Percentiles rank a stretch among this genome's conserved stretches.
phyloP scores from a whole-genome alignment of 2,888 invertebrate species.

The Clusia tigrina region DNA sequence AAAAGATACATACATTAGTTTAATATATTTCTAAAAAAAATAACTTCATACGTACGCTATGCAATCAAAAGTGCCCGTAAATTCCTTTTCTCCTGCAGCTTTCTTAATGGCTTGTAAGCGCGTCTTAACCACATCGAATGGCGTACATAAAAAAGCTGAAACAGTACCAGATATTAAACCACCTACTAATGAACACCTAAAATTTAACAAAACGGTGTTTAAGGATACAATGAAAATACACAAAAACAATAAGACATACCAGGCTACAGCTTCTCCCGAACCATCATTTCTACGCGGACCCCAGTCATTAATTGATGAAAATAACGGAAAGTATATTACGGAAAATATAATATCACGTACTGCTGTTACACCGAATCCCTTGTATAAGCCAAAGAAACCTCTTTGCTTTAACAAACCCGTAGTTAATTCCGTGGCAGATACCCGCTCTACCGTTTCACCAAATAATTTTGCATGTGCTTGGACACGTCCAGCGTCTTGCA shows the following conservation, averaged over 20 bases:
- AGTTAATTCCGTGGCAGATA: conserved; percentile 83
- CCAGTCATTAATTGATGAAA: conserved; percentile 89
- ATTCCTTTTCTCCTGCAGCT: conserved; percentile 84
- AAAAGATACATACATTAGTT: conserved; percentile 14
- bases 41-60: conserved; percentile 88
- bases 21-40: neutral
- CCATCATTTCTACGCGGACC: conserved; percentile 79
- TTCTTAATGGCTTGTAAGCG: conserved; percentile 92
- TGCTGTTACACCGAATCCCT: conserved; percentile 92
- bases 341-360: conserved; percentile 95
- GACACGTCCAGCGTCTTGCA: conserved; percentile 95
- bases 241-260: conserved; percentile 60
- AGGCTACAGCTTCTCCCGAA: conserved; percentile 79
- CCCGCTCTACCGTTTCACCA: conserved; percentile 72
- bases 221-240: neutral
- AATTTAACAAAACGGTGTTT: conserved; percentile 56
- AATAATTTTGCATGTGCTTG: conserved; percentile 75
- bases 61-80: conserved; percentile 88
- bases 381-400: conserved; percentile 93
- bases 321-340: conserved; percentile 95
- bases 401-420: conserved; percentile 78
- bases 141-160: conserved; percentile 90
- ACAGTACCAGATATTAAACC: conserved; percentile 90
- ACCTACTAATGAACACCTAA: conserved; percentile 91
- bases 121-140: conserved; percentile 98